These are phyloP conservation scores for Mylabris sibirica DNA, from an alignment of 2,888 invertebrate species.

Conservation along the genomic window DNA sequence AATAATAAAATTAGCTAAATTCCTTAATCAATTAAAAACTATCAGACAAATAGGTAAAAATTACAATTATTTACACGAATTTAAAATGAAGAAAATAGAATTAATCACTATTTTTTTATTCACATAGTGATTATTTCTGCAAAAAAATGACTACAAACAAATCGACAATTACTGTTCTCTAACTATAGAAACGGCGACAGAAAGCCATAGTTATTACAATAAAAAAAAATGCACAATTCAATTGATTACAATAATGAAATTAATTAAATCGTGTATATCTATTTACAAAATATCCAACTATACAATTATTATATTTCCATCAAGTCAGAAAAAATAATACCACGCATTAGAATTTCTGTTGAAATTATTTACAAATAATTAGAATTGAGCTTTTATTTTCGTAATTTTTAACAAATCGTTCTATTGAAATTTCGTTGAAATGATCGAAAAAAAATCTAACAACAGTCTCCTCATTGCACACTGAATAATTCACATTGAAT, in stretches of 20 bases:
- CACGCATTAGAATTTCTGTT: neutral
- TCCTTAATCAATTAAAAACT: neutral
- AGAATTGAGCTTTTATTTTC: neutral
- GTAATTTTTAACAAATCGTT: neutral
- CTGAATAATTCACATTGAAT: constrained; percentile 49
- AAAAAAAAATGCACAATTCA: neutral
- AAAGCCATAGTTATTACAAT: constrained; percentile 7
- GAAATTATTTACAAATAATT: constrained; percentile 5
- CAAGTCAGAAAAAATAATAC: neutral
- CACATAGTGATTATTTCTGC: neutral
- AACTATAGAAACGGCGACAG: constrained; percentile 3
- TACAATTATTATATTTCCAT: neutral
- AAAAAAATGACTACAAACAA: neutral
- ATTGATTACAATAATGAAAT: neutral
- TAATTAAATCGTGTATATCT: neutral
- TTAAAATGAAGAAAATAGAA: neutral
- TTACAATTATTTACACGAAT: neutral
- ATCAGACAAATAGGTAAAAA: neutral
- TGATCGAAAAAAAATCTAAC: constrained; percentile 26
- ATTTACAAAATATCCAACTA: constrained; percentile 7
- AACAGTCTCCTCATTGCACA: constrained; percentile 58
- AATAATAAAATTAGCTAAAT: neutral
- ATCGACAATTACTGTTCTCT: neutral
- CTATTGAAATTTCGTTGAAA: constrained; percentile 1
- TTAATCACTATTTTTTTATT: too few relatives aligned